phyloP scores from a whole-genome alignment of 2,797 vertebrate genomes.

The Nannoperca obscura region DNA sequence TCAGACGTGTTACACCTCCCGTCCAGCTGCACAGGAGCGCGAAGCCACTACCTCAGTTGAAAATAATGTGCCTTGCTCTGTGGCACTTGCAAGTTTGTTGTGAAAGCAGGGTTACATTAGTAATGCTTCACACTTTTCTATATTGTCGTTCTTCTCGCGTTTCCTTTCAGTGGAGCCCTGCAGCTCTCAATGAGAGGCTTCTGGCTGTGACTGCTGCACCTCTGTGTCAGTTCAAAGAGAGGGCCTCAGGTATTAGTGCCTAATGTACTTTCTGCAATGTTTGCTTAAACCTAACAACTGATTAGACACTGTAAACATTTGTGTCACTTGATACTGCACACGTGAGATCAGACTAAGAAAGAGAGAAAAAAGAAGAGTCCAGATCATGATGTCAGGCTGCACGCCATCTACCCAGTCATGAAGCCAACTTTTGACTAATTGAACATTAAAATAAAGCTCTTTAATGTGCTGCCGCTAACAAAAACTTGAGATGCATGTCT shows the following conservation, averaged over 20 bases:
- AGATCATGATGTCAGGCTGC: constrained; percentile 48
- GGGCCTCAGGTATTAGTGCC: constrained; percentile 68
- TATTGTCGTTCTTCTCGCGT: constrained; percentile 40
- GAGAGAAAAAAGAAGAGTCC: constrained; percentile 37
- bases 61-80: constrained; percentile 20
- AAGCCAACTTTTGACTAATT: constrained; percentile 42
- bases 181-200: constrained; percentile 44
- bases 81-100: constrained; percentile 22
- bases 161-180: constrained; percentile 52
- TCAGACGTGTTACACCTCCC: background rate
- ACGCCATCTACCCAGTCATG: constrained; percentile 31
- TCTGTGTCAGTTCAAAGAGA: constrained; percentile 62
- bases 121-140: constrained; percentile 37
- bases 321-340: constrained; percentile 62
- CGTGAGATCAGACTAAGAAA: constrained; percentile 77
- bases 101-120: constrained; percentile 34
- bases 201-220: constrained; percentile 36
- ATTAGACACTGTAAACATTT: constrained; percentile 73
- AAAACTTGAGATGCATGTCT: constrained; percentile 5
- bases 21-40: background rate
- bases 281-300: constrained; percentile 68
- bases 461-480: constrained; percentile 14
- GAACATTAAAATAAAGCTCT: constrained; percentile 18
- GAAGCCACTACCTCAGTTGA: background rate
- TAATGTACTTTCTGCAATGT: constrained; percentile 54